Evolutionary conservation across 2,113 vertebrate genomes (phyloP), one percentile per base, ranked within the genome.

Genomic region (Nerophis ophidion): DNA sequence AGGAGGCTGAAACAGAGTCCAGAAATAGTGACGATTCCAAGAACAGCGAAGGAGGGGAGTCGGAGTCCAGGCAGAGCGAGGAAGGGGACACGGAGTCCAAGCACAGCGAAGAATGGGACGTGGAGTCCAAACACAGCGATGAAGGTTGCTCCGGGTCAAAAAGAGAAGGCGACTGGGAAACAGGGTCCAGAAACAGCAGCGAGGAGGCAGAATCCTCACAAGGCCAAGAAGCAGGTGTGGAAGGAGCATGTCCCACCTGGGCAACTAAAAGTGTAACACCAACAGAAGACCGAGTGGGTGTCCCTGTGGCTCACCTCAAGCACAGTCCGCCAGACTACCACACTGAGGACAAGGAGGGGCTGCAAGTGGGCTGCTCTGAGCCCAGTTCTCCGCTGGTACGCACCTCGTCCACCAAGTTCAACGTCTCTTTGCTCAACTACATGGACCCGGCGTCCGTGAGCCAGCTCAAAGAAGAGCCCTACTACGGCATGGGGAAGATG

Each of bases 401-500:
- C 49, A 52, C 70, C 0, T 66, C 72, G 46, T 76, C 79, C 0
- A 72, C 78, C 11, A 82, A 83, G 67, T 98, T 92, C 80, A 99
- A 97, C 13, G 81, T 99, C 80, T 95, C 94, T 48, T 84, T 99
- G 81, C 89, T 99, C 61, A 99, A 99, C 88, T 98, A 97, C 83
- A 97, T 99, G 96, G 94, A 99, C 84, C 95, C 96, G 0, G 81
- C 87, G 8, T 81, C 91, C 66, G 95, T 96, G 92, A 82, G 80
- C 3, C 94, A 93, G 67, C 92, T 98, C 74, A 99, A 95, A 77
- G 94, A 94, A 68, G 96, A 99, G 17, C 96, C 96, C 0, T 99
- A 99, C 72, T 99, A 95, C 45, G 96, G 93, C 68, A 99, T 99
- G 96, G 96, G 96, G 35, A 94, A 86, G 70, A 95, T 98, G 96